phyloP scores from a whole-genome alignment of 2,113 vertebrate species.

The Acrocephalus arundinaceus region DNA sequence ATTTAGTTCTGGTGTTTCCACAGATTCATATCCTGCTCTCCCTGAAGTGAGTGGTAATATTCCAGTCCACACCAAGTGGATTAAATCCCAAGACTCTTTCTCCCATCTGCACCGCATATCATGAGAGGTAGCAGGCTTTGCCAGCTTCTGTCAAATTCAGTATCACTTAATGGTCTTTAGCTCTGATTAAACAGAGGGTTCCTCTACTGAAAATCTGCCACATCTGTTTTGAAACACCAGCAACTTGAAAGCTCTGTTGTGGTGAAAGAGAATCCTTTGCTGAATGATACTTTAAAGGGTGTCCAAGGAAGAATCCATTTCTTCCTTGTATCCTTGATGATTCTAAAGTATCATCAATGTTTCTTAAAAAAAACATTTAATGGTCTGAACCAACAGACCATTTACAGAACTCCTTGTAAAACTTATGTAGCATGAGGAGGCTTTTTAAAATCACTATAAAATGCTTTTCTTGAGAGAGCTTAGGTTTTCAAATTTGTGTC shows the following conservation, averaged over 20 bases:
- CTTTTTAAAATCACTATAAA: background rate
- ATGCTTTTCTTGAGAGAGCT: background rate
- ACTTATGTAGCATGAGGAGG: fast-evolving
- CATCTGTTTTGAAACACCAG: background rate
- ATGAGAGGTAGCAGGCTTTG: background rate
- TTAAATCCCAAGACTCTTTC: background rate
- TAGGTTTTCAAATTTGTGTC: background rate
- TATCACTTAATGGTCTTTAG: background rate
- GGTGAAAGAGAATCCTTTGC: background rate
- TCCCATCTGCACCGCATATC: background rate
- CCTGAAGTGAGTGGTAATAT: background rate
- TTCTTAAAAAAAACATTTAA: background rate
- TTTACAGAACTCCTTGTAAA: background rate
- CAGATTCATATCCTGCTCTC: background rate
- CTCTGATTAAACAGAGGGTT: background rate
- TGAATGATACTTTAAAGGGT: background rate
- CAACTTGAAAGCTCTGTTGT: background rate
- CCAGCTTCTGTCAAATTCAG: background rate
- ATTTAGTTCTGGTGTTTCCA: background rate
- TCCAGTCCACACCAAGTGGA: background rate
- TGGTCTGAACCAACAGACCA: background rate
- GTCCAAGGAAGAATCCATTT: background rate
- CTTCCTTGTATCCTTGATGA: too few relatives aligned
- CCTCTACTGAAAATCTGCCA: background rate
- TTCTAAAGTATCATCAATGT: too few relatives aligned